phyloP scores from a whole-genome alignment of 2,797 vertebrate species.

The Chaetodon trifasciatus region DNA sequence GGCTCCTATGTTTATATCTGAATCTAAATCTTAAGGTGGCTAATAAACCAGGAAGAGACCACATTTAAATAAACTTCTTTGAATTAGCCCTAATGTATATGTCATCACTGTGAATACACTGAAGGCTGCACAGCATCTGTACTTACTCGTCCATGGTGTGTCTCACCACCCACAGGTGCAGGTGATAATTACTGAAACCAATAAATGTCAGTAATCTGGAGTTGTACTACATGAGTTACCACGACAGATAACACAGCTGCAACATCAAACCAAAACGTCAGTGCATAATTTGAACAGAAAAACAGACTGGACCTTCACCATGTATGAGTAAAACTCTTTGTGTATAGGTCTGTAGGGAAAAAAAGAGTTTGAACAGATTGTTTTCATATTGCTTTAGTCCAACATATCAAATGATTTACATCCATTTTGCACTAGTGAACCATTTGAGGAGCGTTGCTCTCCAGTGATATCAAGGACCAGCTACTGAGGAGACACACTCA shows the following conservation, averaged over 20 bases:
- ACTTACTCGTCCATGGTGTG: conserved; percentile 29
- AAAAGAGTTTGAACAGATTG: neutral
- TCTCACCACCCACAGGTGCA: conserved; percentile 25
- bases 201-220: conserved; percentile 8
- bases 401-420: conserved; percentile 31
- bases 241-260: neutral
- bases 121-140: conserved; percentile 34
- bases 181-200: conserved; percentile 34
- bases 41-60: neutral
- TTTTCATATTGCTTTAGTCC: conserved; percentile 24
- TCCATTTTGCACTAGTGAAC: conserved; percentile 25
- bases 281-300: neutral
- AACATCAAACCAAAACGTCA: neutral
- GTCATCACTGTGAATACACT: conserved; percentile 22
- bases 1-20: neutral
- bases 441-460: conserved; percentile 25
- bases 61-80: conserved; percentile 14
- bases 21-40: neutral
- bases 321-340: neutral
- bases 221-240: neutral
- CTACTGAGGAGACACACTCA: conserved; percentile 7
- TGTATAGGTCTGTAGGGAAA: neutral
- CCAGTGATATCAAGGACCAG: conserved; percentile 28
- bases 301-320: neutral
- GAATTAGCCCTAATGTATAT: conserved; percentile 25